Base-by-base conservation (phyloP, 2,888 invertebrate genomes). In the Mesopsocus fuscifrons region DNA sequence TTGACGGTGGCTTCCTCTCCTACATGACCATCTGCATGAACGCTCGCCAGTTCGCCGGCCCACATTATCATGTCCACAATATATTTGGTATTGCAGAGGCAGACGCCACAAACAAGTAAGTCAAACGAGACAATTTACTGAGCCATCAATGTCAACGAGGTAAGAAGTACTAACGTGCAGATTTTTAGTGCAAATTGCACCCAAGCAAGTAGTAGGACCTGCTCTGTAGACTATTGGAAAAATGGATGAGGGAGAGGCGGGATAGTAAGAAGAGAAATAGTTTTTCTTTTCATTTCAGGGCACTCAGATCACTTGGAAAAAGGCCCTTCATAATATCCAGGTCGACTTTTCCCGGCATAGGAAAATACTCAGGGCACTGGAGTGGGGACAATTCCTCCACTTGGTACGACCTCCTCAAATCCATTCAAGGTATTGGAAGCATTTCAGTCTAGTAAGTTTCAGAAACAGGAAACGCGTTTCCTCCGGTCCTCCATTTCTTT, bases 21-120 rank as follows among this genome's bases (percentile, higher is more conserved):
- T 66, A 67, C 33, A 74, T 77, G 54, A 84, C 85, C 0, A 52
- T 85, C 4, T 87, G 87, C 53, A 82, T 83, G 78, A 76, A 77
- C 48, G 76, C 81, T 0, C 57, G 58, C 44, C 83, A 83, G 45
- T 65, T 70, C 54, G 66, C 66, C 9, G 80, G 80, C 1, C 41
- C 52, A 1, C 85, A 85, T 57, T 81, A 75, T 54, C 66, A 85
- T 57, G 61, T 80, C 33, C 85, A 87, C 58, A 84, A 78, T 62
- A 56, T 82, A 47, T 82, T 77, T 55, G 78, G 78, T 1, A 68
- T 73, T 50, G 70, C 72, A 16, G 82, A 88, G 56, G 73, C 80
- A 1, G 66, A 74, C 41, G 69, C 72, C 18, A 83, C 87, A 1
- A 71, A 76, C 80, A 58, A 68, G 72, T 66, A 43, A 13, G 74